phyloP scores from a whole-genome alignment of 2,888 invertebrate species.

The Eupeodes luniger region DNA sequence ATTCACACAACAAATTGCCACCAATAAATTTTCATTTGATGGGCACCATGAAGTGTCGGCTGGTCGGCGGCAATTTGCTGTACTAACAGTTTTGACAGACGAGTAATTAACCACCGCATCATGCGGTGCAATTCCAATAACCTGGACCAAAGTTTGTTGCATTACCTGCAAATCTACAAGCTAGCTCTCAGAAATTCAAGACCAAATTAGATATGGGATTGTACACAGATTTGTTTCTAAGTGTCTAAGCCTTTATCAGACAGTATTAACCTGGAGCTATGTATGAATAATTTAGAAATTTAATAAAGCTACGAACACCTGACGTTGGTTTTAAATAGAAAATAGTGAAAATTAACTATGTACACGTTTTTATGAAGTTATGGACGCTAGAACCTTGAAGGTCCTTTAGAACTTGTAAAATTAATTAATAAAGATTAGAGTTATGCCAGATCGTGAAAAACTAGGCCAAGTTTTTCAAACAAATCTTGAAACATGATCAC shows the following conservation, averaged over 20 bases:
- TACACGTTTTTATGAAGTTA: too few species aligned
- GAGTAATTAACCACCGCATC: constrained; percentile 62
- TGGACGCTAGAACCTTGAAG: too few species aligned
- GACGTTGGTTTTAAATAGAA: not conserved
- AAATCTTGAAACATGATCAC: too few species aligned
- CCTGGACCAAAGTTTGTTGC: not conserved
- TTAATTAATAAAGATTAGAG: too few species aligned
- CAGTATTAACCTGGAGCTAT: not conserved
- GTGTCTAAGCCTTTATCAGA: not conserved
- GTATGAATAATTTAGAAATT: not conserved
- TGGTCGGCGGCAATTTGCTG: not conserved
- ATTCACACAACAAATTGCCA: constrained; percentile 54
- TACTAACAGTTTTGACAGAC: constrained; percentile 66
- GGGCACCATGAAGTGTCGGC: not conserved
- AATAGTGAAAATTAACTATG: too few species aligned
- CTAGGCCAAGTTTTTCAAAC: too few species aligned
- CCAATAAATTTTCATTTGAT: constrained; percentile 66
- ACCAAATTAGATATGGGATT: not conserved
- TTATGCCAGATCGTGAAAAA: too few species aligned
- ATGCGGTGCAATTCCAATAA: constrained; percentile 32
- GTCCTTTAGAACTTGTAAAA: too few species aligned
- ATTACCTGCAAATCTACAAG: not conserved
- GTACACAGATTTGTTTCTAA: not conserved
- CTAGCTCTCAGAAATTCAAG: too few species aligned
- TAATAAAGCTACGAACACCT: not conserved